These are phyloP conservation scores for Chalcosyrphus nemorum DNA, from an alignment of 2,888 invertebrate genomes.

Conservation along the genomic window DNA sequence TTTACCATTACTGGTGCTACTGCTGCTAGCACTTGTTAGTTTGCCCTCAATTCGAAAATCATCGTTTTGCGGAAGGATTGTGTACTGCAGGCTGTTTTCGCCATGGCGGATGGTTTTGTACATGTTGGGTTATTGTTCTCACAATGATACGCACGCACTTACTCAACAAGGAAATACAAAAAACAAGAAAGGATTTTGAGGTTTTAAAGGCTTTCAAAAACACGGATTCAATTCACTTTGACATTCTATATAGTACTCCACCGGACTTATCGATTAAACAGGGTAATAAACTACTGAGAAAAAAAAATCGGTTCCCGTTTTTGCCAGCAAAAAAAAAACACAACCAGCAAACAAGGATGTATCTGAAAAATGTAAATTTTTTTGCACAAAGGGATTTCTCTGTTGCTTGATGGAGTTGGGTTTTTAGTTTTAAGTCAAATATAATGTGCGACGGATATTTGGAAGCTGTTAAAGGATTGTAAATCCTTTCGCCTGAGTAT, in stretches of 20 bases:
- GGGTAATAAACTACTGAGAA: slow-evolving; percentile 21
- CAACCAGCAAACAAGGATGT: slow-evolving; percentile 38
- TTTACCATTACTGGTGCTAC: slow-evolving; percentile 81
- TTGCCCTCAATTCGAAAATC: slow-evolving; percentile 85
- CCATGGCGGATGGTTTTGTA: slow-evolving; percentile 90
- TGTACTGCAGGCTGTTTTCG: slow-evolving; percentile 89
- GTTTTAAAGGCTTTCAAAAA: slow-evolving; percentile 4
- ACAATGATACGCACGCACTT: slow-evolving; percentile 9
- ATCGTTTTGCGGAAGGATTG: slow-evolving; percentile 88
- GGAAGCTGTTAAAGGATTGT: not conserved
- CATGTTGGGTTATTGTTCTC: slow-evolving; percentile 81
- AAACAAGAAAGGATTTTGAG: not conserved
- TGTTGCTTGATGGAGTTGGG: not conserved
- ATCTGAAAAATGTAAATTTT: slow-evolving; percentile 47
- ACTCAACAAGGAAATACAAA: not conserved
- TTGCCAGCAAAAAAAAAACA: slow-evolving; percentile 6
- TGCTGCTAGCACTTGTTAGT: slow-evolving; percentile 83
- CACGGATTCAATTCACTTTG: slow-evolving; percentile 4
- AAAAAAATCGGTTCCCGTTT: slow-evolving; percentile 17
- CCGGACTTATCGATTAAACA: slow-evolving; percentile 54
- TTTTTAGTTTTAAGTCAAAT: not conserved
- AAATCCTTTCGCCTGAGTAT: not conserved
- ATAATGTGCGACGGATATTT: not conserved
- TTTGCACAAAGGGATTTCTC: slow-evolving; percentile 4
- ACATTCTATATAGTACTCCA: slow-evolving; percentile 19